Percentiles rank a stretch among this genome's conserved stretches.
These are phyloP conservation scores for Chaenodraco wilsoni DNA, from an alignment of 2,797 vertebrate species.

Conservation along the genomic window DNA sequence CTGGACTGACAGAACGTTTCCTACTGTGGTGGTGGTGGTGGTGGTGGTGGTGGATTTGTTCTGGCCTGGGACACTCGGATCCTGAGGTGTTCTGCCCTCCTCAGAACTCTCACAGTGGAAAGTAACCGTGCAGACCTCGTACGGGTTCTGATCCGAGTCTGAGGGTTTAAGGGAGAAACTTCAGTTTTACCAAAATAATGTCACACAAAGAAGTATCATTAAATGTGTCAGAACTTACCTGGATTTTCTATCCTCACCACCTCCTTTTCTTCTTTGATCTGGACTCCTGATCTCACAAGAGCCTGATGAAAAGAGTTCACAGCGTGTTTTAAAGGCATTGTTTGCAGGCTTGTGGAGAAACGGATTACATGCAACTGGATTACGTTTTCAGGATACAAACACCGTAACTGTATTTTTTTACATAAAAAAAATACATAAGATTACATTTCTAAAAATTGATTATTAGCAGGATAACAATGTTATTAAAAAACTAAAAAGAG, in stretches of 20 bases:
- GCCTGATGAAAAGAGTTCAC: conserved; percentile 62
- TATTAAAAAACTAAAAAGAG: no score
- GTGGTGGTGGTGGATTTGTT: conserved; percentile 24
- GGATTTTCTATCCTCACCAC: conserved; percentile 44
- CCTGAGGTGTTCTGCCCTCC: background rate
- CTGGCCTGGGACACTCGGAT: conserved; percentile 1
- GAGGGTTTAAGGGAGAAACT: conserved; percentile 12
- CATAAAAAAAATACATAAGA: no score
- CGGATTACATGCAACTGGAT: no score
- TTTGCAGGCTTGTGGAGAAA: no score
- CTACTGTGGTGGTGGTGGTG: conserved; percentile 49
- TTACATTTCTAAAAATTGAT: no score
- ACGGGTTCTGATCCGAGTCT: conserved; percentile 43
- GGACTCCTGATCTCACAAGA: conserved; percentile 74
- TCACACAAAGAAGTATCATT: background rate
- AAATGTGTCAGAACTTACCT: conserved; percentile 15
- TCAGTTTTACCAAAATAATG: background rate
- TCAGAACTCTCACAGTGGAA: conserved; percentile 10
- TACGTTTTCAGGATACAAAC: no score
- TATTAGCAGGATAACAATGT: no score
- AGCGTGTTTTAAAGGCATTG: background rate
- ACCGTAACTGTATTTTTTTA: no score
- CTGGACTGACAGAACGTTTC: conserved; percentile 46
- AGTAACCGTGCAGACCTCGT: background rate
- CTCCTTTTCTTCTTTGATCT: conserved; percentile 47